Evolutionary conservation across 1,140 invertebrate genomes (phyloP), one percentile per base, ranked within the genome.

Genomic region (Drosophila micromelanica): DNA sequence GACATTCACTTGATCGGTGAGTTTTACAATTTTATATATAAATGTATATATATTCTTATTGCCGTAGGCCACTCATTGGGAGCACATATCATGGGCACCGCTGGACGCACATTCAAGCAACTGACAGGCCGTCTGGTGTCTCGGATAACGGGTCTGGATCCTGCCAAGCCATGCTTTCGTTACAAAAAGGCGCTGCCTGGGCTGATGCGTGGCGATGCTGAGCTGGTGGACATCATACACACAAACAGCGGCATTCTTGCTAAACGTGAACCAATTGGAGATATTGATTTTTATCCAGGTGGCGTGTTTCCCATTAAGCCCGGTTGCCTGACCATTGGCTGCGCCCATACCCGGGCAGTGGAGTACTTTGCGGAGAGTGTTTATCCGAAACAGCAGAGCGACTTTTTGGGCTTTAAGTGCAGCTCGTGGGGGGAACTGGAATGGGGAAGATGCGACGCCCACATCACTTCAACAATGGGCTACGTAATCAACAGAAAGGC

Each of bases 241-340:
- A 96, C 95, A 0, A 96, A 96, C 80, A 94, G 93, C 4, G 95
- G 95, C 0, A 94, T 95, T 40, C 94, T 96, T 74, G 96, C 84
- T 5, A 91, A 91, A 52, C 59, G 73, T 0, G 78, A 79, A n/a
- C 84, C 90, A 0, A 30, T 91, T 6, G 91, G 96, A 2, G 93
- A 96, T 76, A 94, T 93, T 0, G 96, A 97, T 91, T 97, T 97
- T 91, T 97, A 95, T 91, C 96, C 96, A 0, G 78, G 78, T 4
- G 91, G 91, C 8, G 71, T 73, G n/a, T 64, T 78, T 61, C 73
- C 90, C n/a, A 73, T 92, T 62, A 93, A 93, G 77, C 93, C 93
- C 2, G 92, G 93, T 52, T 94, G 94, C 59, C 37, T 93, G 15
- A 63, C 90, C 75, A 91, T 95, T 61, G 93, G 93, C 3, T 96